phyloP scores from a whole-genome alignment of 2,888 invertebrate species.

The Hypselothyrea guttata region DNA sequence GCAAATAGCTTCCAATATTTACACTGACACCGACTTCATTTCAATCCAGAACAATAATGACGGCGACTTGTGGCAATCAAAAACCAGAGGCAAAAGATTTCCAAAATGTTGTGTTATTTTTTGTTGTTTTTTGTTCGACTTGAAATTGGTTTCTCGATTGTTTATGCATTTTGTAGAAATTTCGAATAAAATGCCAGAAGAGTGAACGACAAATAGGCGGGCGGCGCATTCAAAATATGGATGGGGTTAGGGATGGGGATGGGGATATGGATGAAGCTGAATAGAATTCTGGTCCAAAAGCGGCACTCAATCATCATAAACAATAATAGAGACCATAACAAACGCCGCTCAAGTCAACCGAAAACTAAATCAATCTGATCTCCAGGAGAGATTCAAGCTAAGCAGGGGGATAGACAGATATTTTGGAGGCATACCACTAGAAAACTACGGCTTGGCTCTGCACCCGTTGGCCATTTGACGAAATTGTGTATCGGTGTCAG shows the following conservation, averaged over 20 bases:
- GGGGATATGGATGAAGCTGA: conserved; percentile 38
- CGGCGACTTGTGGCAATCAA: conserved; percentile 18
- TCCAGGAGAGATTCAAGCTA: conserved; percentile 38
- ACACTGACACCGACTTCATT: conserved; percentile 50
- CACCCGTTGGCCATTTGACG: conserved; percentile 58
- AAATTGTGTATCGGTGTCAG: conserved; percentile 61
- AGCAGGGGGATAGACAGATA: no score
- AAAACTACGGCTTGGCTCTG: conserved; percentile 59
- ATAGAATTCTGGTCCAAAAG: conserved; percentile 63
- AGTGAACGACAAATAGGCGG: conserved; percentile 57
- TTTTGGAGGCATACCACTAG: conserved; percentile 45
- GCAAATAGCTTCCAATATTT: conserved; percentile 56
- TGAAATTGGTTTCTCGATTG: conserved; percentile 73
- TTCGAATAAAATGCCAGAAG: conserved; percentile 40
- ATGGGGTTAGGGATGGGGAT: no score
- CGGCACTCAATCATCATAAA: conserved; percentile 77
- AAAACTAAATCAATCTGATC: no score
- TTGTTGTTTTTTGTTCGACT: conserved; percentile 24
- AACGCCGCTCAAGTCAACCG: conserved; percentile 33
- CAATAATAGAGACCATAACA: conserved; percentile 64
- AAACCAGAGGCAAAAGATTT: conserved; percentile 50
- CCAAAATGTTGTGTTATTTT: conserved; percentile 1
- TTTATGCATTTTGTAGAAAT: conserved; percentile 71
- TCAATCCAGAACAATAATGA: conserved; percentile 59
- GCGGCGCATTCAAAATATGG: conserved; percentile 24